Percentiles rank a stretch among this genome's conserved stretches.
phyloP scores from a whole-genome alignment of 2,888 invertebrate genomes.

The Mythimna lalbum region DNA sequence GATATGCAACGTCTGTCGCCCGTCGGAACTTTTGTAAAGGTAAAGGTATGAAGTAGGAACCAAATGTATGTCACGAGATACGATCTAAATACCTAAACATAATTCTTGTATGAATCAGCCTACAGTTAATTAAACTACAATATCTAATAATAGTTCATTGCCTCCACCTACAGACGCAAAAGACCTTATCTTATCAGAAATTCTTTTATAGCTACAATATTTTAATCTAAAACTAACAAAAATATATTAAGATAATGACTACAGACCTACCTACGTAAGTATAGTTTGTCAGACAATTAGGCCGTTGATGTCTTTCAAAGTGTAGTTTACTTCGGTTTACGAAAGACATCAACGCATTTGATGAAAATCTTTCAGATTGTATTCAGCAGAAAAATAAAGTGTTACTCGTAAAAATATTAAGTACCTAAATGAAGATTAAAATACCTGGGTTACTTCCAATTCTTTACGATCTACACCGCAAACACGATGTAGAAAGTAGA shows the following conservation, averaged over 20 bases:
- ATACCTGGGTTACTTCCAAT: not conserved
- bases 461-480: not conserved
- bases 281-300: constrained; percentile 2
- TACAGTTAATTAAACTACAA: not conserved
- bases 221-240: constrained; percentile 41
- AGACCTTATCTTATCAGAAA: constrained; percentile 45
- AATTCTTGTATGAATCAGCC: too few relatives aligned
- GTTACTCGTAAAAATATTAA: not conserved
- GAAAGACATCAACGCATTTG: constrained; percentile 82
- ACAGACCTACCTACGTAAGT: not conserved
- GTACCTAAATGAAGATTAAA: not conserved
- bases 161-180: not conserved
- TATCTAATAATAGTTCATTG: constrained; percentile 26
- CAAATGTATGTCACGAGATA: too few relatives aligned
- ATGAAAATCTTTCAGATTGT: constrained; percentile 23
- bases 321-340: constrained; percentile 65
- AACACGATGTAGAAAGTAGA: not conserved
- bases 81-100: not conserved
- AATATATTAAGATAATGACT: constrained; percentile 29
- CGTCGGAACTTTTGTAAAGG: too few relatives aligned
- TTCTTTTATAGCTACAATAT: constrained; percentile 10
- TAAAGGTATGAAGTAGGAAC: too few relatives aligned
- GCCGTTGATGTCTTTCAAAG: constrained; percentile 82
- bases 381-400: not conserved
- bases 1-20: too few relatives aligned